Conservation (phyloP, 2,797 vertebrate species). For the Tarsius wallacei region DNA sequence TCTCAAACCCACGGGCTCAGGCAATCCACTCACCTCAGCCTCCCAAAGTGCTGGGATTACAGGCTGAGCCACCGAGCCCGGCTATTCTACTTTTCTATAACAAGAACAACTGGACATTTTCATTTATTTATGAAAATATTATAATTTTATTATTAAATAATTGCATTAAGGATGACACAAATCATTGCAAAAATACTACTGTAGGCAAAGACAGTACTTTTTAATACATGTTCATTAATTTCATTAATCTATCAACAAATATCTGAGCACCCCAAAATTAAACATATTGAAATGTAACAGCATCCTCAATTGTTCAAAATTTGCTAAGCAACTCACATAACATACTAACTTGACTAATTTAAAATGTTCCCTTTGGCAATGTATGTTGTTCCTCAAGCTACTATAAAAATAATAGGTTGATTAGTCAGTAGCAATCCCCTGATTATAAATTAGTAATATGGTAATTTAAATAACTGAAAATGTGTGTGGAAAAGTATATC, state of each 20-base stretch:
- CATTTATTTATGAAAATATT: not conserved
- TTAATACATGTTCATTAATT: not conserved
- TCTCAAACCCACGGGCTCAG: too few species aligned
- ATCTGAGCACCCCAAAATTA: not conserved
- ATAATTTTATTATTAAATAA: not conserved
- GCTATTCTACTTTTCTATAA: not conserved
- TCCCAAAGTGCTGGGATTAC: too few species aligned
- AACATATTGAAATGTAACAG: slow-evolving; percentile 24
- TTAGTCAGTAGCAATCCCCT: slow-evolving; percentile 67
- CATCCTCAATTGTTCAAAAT: slow-evolving; percentile 22
- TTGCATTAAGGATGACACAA: not conserved
- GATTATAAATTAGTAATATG: slow-evolving; percentile 79
- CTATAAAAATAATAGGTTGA: slow-evolving; percentile 78
- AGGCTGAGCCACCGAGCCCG: too few species aligned
- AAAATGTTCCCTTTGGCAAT: slow-evolving; percentile 66
- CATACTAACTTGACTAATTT: slow-evolving; percentile 72
- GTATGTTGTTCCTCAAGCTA: slow-evolving; percentile 70
- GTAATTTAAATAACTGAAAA: slow-evolving; percentile 57
- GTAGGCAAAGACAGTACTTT: not conserved
- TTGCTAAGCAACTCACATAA: slow-evolving; percentile 55
- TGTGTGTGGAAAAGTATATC: slow-evolving; percentile 54
- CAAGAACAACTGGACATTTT: not conserved
- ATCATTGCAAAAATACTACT: not conserved
- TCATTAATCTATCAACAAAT: not conserved
- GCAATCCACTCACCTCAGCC: too few species aligned